Evolutionary conservation across 2,888 invertebrate species (phyloP).

Genomic region (Herminia tarsipennalis): DNA sequence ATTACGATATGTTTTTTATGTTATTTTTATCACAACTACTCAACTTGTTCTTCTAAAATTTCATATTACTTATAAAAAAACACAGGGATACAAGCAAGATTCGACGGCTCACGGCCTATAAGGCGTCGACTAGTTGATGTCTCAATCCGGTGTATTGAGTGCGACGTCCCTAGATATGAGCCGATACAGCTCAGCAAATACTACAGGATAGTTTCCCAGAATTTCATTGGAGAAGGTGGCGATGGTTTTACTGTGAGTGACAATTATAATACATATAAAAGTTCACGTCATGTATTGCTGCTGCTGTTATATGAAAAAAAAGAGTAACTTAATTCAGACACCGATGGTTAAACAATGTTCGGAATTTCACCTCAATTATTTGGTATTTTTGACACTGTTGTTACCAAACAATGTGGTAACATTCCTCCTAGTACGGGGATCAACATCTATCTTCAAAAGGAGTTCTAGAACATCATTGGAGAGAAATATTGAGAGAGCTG

Average conservation of each 20-base stretch:
- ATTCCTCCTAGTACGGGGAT: no score
- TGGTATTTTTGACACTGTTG: no score
- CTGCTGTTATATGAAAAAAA: no score
- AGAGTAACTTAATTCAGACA: no score
- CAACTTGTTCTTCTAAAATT: neutral
- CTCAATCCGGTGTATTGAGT: slow-evolving; percentile 86
- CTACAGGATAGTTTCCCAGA: slow-evolving; percentile 87
- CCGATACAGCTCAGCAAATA: slow-evolving; percentile 81
- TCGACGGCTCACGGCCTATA: slow-evolving; percentile 84
- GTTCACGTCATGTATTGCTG: neutral
- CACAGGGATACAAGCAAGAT: slow-evolving; percentile 77
- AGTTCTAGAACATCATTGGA: no score
- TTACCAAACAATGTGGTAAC: no score
- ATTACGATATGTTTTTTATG: no score
- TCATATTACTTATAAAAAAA: neutral
- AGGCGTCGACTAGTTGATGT: slow-evolving; percentile 86
- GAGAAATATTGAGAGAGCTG: no score
- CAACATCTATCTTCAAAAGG: no score
- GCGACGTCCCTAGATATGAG: slow-evolving; percentile 87
- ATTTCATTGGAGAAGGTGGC: slow-evolving; percentile 88
- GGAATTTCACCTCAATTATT: no score
- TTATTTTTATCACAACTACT: neutral
- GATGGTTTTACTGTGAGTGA: slow-evolving; percentile 87
- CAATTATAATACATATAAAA: neutral
- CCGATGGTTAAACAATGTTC: no score